Base-by-base conservation (phyloP, 1,140 invertebrate genomes). In the Lasaia peninsularis region DNA sequence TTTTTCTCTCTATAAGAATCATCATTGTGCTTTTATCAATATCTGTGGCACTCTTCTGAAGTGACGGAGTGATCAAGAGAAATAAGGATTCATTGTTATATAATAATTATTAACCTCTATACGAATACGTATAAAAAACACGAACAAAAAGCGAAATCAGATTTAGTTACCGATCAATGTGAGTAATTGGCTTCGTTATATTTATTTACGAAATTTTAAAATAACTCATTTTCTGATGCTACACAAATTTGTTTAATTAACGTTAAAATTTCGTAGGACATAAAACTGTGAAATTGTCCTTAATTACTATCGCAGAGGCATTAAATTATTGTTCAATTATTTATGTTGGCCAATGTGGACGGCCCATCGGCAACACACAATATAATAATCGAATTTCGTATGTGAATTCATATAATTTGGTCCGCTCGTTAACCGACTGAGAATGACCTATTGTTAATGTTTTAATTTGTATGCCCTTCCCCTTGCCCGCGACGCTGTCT, bases 371-470 rank as follows among this genome's bases (percentile, higher is more conserved):
- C 65, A 71, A 63, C 60, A 57, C 78, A 76, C 71, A 78, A 79
- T 84, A 79, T 81, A 75, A 80, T 82, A 79, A 85, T 87, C 71
- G 73, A 74, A 71, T 80, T 79, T 80, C 69, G 78, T 76, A 80
- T 71, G 64, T 72, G 69, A 68, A 64, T 69, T 68, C 75, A 78
- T 86, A 84, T 80, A 71, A 74, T 60, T 67, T 69, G 74, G 66
- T 70, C 69, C 73, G 76, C 79, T 81, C 75, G 79, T 86, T 83
- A 83, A 73, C 70, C 69, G 60, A 69, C 62, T 68, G 69, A 69
- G 75, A 81, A 84, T 84, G 83, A 80, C 79, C 79, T 84, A 84
- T 84, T 84, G 80, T 87, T 82, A 84, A 84, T 84, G 75, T 85
- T 82, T 83, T 86, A 86, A 87, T 85, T 87, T 83, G 76, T 79